Evolutionary conservation across 2,888 invertebrate genomes (phyloP), one percentile per base, ranked within the genome.

Genomic region (Mythimna albipuncta): DNA sequence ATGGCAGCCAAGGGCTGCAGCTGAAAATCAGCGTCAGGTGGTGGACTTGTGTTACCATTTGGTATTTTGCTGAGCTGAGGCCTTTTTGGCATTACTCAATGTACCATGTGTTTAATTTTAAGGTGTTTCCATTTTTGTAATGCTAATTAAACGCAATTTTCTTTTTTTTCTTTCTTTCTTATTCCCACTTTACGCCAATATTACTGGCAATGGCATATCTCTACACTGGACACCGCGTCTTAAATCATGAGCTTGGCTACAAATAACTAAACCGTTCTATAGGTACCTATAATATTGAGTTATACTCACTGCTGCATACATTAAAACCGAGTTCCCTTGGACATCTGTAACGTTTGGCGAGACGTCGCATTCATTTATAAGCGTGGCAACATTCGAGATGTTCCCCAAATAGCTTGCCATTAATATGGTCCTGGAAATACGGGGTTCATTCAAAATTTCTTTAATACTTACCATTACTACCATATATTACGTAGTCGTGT

Each of bases 311-410:
- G 93, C 87, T n/a, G 97, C 97, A 78, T 96, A 97, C 91, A 97
- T 96, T 13, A 97, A 61, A 19, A 95, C 96, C 13, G 95, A 94
- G 85, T 97, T 97, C 16, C 97, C 97, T 84, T 91, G 91, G 16
- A 90, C 87, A 85, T 97, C 97, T 4, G 95, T 88, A 21, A 97
- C 78, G 83, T 97, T 95, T 4, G 97, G 95, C 85, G 96, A 86
- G 16, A 97, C 89, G 59, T 94, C 88, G 21, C 86, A 75, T 64
- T 93, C 92, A 67, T 93, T 93, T 44, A 97, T 85, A 35, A 96
- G 88, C 69, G 92, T 87, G 6, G 91, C 89, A 32, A 96, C 94
- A 66, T 87, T 88, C 4, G 71, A 67, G 2, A 91, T 86, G 32
- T 92, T 76, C 7, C 95, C 95, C 70, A 94, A 89, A 79, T 91